Conservation (phyloP, 2,113 vertebrate species). For the Hemibagrus wyckioides region DNA sequence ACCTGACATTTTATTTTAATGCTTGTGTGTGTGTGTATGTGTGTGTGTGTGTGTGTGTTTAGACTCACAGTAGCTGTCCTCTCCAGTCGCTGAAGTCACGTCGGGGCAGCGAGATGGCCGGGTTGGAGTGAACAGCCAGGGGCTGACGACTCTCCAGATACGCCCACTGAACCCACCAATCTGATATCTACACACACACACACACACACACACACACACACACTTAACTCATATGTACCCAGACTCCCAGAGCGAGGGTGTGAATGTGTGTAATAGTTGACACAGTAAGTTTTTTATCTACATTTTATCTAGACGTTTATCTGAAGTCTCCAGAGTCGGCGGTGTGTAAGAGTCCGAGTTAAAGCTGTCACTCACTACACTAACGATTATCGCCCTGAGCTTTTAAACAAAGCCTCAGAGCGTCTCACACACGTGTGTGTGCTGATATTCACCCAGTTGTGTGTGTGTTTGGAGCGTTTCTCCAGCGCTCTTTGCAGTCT, state of each 20-base stretch:
- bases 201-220: constrained; percentile 22
- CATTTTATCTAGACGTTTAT: background rate
- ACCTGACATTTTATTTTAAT: background rate
- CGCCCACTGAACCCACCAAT: constrained; percentile 81
- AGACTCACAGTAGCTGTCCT: constrained; percentile 78
- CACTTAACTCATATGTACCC: constrained; percentile 1
- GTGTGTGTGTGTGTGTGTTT: background rate
- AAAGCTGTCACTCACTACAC: background rate
- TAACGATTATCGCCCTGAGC: background rate
- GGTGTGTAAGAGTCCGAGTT: no score
- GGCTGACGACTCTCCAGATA: constrained; percentile 80
- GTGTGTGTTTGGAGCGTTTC: constrained; percentile 66
- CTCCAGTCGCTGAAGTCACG: constrained; percentile 80
- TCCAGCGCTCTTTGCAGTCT: constrained; percentile 74
- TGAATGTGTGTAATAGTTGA: background rate
- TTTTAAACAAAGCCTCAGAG: background rate
- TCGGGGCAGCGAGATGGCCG: constrained; percentile 81
- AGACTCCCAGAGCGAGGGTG: background rate
- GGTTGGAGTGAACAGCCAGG: constrained; percentile 80
- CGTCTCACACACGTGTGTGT: background rate
- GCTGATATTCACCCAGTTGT: constrained; percentile 75
- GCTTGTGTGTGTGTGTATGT: constrained; percentile 6
- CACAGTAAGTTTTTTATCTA: background rate
- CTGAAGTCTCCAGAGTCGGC: background rate
- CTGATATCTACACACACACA: constrained; percentile 69